Evolutionary conservation across 2,888 invertebrate genomes (phyloP).

Genomic region (Drosophila helvetica): DNA sequence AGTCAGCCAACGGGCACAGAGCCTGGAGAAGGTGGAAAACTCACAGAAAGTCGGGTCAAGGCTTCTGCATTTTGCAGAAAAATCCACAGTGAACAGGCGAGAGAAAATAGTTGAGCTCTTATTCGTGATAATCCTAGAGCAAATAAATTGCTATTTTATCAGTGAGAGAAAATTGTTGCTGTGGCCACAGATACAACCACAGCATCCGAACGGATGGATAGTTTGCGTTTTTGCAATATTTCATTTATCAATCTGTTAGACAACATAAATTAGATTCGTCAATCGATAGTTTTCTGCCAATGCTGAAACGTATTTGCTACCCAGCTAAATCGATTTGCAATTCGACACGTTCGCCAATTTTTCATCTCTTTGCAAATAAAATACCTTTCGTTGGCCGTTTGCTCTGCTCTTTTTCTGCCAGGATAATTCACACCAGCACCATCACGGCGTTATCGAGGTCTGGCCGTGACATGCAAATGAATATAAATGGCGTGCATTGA

Average conservation of each 20-base stretch:
- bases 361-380: slow-evolving; percentile 16
- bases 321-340: slow-evolving; percentile 22
- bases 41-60: slow-evolving; percentile 56
- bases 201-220: no score
- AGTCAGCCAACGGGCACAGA: neutral
- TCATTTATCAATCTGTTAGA: neutral
- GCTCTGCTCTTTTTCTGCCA: slow-evolving; percentile 22
- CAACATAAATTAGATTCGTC: slow-evolving; percentile 17
- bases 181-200: no score
- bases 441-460: slow-evolving; percentile 21
- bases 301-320: neutral
- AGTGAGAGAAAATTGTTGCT: neutral
- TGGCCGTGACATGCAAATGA: slow-evolving; percentile 61
- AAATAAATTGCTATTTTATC: slow-evolving; percentile 20
- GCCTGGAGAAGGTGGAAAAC: neutral
- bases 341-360: slow-evolving; percentile 23
- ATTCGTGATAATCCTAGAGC: slow-evolving; percentile 7
- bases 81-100: slow-evolving; percentile 8
- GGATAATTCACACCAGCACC: slow-evolving; percentile 55
- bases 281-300: slow-evolving; percentile 3
- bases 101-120: slow-evolving; percentile 10
- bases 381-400: slow-evolving; percentile 15
- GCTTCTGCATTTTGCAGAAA: slow-evolving; percentile 44
- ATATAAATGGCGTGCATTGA: slow-evolving; percentile 56
- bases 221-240: neutral